phyloP scores from a whole-genome alignment of 2,113 vertebrate species.

The Psilopogon haemacephalus region DNA sequence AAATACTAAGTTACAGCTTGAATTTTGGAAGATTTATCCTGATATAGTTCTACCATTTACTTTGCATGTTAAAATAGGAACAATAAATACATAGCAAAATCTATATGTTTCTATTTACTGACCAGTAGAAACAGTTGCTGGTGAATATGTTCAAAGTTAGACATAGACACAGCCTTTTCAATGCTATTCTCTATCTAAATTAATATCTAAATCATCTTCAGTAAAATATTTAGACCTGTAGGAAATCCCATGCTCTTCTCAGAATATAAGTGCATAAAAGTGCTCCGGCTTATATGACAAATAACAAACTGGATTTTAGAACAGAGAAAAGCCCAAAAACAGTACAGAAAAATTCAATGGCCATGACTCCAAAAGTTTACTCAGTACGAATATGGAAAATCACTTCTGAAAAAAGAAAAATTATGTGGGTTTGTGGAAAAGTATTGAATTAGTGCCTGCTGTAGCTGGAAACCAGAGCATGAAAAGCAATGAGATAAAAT shows the following conservation, averaged over 20 bases:
- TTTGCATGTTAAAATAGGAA: not conserved
- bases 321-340: not conserved
- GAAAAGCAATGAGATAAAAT: not conserved
- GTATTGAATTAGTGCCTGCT: not conserved
- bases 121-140: not conserved
- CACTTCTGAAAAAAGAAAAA: not conserved
- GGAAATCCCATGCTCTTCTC: not conserved
- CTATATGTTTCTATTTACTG: not conserved
- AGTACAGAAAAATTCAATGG: not conserved
- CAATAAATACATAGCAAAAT: not conserved
- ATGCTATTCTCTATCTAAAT: not conserved
- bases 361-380: rapidly evolving
- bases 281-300: not conserved
- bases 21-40: not conserved
- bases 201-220: not conserved
- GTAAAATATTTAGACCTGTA: not conserved
- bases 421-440: not conserved
- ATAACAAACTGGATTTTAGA: not conserved
- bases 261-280: not conserved
- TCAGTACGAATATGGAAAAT: not conserved
- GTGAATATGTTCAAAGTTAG: not conserved
- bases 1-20: not conserved
- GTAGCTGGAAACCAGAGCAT: not conserved
- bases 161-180: not conserved
- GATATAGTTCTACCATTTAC: not conserved